These are phyloP conservation scores for Panagrolaimus sp. DNA, from an alignment of 1,140 invertebrate species.

Conservation along the genomic window DNA sequence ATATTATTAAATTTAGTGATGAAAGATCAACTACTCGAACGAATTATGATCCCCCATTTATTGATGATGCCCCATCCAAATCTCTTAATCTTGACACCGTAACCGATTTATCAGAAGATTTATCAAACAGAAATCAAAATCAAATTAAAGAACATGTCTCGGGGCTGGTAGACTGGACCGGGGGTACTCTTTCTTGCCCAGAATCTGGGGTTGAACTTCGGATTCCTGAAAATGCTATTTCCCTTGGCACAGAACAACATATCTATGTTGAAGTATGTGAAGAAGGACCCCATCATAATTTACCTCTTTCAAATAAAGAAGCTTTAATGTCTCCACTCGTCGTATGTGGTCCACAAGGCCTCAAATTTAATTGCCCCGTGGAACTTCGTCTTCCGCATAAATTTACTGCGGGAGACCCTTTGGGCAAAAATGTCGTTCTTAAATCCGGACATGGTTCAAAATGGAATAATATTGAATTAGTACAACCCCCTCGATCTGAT, in stretches of 20 bases:
- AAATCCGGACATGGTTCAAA: constrained; percentile 27
- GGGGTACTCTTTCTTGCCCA: constrained; percentile 74
- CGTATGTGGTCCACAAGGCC: constrained; percentile 86
- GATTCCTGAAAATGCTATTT: constrained; percentile 78
- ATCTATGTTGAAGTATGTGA: constrained; percentile 83
- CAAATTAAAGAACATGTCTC: constrained; percentile 63
- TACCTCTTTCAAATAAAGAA: constrained; percentile 80
- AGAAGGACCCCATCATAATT: constrained; percentile 71
- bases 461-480: constrained; percentile 46
- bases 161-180: constrained; percentile 71
- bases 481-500: constrained; percentile 58
- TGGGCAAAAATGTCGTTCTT: constrained; percentile 23
- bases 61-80: constrained; percentile 11
- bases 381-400: constrained; percentile 68
- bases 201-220: constrained; percentile 81
- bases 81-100: not conserved
- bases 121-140: constrained; percentile 56
- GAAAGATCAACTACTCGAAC: not conserved
- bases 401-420: constrained; percentile 10
- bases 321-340: constrained; percentile 82
- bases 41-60: constrained; percentile 20
- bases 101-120: not conserved
- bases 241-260: constrained; percentile 73
- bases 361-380: constrained; percentile 77
- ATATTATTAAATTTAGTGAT: not conserved